These are phyloP conservation scores for Zophobas morio DNA, from an alignment of 1,140 invertebrate species.

Conservation along the genomic window DNA sequence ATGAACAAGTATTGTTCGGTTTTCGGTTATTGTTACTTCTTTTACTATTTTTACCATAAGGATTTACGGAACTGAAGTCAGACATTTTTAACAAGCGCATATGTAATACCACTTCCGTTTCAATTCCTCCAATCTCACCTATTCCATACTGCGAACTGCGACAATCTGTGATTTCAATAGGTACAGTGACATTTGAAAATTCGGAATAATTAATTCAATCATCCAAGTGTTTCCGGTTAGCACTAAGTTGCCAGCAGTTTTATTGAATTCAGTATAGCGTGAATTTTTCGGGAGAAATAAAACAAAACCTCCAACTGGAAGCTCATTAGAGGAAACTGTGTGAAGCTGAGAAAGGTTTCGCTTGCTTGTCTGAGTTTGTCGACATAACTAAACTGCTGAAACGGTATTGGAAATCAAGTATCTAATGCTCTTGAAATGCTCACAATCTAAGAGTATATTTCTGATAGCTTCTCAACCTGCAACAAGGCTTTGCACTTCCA, in stretches of 20 bases:
- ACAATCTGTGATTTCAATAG: too few species aligned
- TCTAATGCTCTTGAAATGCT: slow-evolving; percentile 35
- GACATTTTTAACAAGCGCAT: too few species aligned
- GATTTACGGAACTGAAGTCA: too few species aligned
- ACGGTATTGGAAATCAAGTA: slow-evolving; percentile 40
- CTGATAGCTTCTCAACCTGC: slow-evolving; percentile 31
- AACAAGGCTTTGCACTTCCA: slow-evolving; percentile 33
- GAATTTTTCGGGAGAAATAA: slow-evolving; percentile 20
- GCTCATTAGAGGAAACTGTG: slow-evolving; percentile 35
- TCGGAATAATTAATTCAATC: slow-evolving; percentile 3
- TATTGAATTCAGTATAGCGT: slow-evolving; percentile 4
- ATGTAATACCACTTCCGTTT: too few species aligned
- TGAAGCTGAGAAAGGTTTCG: slow-evolving; percentile 24
- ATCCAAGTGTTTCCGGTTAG: slow-evolving; percentile 9
- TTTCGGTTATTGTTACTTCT: too few species aligned
- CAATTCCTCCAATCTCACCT: background rate
- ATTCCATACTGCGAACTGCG: background rate
- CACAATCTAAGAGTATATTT: slow-evolving; percentile 21
- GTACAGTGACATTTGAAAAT: background rate
- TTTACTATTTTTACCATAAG: too few species aligned
- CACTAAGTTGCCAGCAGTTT: background rate
- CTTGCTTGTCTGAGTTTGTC: slow-evolving; percentile 35
- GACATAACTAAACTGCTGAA: slow-evolving; percentile 28
- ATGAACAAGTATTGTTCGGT: too few species aligned
- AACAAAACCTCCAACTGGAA: slow-evolving; percentile 19